A percentile compares a stretch with the other conserved stretches of the same genome.
Conservation (phyloP, 1,140 invertebrate species). For the Drosophila persimilis region DNA sequence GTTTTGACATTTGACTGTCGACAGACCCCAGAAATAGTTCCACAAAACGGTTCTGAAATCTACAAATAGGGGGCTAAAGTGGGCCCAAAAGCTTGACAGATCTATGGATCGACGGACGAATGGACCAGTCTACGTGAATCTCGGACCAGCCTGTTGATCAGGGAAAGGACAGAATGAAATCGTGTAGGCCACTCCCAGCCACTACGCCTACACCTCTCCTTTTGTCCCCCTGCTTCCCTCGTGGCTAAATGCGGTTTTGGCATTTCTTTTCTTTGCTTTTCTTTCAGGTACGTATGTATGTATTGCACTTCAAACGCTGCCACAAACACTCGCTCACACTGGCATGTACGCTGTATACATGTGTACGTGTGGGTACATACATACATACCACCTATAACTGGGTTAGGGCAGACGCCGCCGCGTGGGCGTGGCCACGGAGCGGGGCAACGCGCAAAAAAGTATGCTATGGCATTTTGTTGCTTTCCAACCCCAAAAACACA, state of each 20-base stretch:
- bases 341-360: background rate
- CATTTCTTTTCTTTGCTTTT: constrained; percentile 10
- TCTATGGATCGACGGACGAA: too few relatives aligned
- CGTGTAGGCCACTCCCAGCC: too few relatives aligned
- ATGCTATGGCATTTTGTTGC: constrained; percentile 71
- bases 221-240: background rate
- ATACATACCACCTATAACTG: constrained; percentile 17
- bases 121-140: too few relatives aligned
- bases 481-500: constrained; percentile 57
- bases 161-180: too few relatives aligned
- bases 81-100: too few relatives aligned
- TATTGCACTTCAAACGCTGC: background rate
- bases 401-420: constrained; percentile 43
- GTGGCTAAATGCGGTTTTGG: constrained; percentile 38
- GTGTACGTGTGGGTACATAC: background rate
- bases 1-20: constrained; percentile 34
- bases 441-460: constrained; percentile 45
- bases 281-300: constrained; percentile 1
- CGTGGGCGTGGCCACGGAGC: constrained; percentile 23
- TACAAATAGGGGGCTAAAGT: too few relatives aligned
- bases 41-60: background rate
- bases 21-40: background rate
- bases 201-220: too few relatives aligned
- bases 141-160: too few relatives aligned
- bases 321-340: background rate